phyloP scores from a whole-genome alignment of 2,888 invertebrate genomes.

The Microchrysa polita region DNA sequence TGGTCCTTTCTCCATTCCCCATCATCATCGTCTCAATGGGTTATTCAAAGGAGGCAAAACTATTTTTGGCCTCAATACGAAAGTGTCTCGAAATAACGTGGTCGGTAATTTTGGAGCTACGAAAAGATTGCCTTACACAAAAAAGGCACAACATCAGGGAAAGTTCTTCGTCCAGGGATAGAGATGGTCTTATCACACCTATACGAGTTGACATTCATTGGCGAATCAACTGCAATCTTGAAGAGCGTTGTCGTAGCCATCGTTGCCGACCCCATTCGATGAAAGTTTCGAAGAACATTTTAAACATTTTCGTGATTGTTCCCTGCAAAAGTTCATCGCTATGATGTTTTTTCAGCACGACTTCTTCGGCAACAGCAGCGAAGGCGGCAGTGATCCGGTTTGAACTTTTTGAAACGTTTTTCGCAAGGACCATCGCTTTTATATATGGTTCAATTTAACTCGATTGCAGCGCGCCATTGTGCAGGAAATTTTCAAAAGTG shows the following conservation, averaged over 20 bases:
- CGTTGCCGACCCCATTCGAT: constrained; percentile 12
- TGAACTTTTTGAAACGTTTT: too few species aligned
- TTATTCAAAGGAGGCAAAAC: not conserved
- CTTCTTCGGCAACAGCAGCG: too few species aligned
- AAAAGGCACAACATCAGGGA: too few species aligned
- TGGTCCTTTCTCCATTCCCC: not conserved
- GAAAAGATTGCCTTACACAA: constrained; percentile 1
- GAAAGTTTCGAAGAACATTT: constrained; percentile 23
- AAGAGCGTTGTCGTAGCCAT: not conserved
- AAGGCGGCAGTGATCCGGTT: too few species aligned
- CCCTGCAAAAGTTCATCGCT: not conserved
- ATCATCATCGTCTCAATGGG: not conserved
- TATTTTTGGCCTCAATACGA: not conserved
- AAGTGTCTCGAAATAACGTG: not conserved
- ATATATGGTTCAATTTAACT: too few species aligned
- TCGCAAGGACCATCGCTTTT: too few species aligned
- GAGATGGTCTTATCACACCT: constrained; percentile 13
- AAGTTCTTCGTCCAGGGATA: not conserved
- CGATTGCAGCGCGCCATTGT: too few species aligned
- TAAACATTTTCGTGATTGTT: not conserved
- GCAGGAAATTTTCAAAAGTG: too few species aligned
- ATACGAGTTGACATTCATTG: not conserved
- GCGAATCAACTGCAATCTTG: constrained; percentile 4
- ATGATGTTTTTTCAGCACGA: too few species aligned
- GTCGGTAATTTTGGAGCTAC: not conserved